Base-by-base conservation (phyloP, 2,113 vertebrate genomes). In the Micronycteris hirsuta region DNA sequence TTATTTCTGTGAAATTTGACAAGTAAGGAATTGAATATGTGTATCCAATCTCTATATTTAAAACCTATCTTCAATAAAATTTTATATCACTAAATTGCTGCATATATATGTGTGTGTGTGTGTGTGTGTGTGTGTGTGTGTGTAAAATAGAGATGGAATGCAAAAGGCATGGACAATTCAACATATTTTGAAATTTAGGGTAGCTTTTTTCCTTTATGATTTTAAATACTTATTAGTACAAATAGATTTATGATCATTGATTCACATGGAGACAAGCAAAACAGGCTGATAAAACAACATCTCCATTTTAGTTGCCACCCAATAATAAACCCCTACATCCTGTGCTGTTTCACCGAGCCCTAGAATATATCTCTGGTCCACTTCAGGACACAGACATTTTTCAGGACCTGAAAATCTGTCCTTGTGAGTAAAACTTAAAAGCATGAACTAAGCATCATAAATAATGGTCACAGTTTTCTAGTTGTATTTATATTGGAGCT, bases 1-100 rank as follows among this genome's bases (percentile, higher is more conserved):
- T 88, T 89, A 83, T 71, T 78, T 80, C 5, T 81, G 52, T 74
- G 67, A 17, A 52, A 81, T 36, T 83, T 49, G 36, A 87, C 63
- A 47, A 82, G 33, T 26, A 54, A 68, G 22, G 49, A 77, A 17
- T 68, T 33, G 3, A 81, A 81, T 86, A 10, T 82, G 41, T 84
- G 12, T 33, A 83, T 89, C 1, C 11, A 86, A 92, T 68, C n/a
- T 68, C 56, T 38, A 33, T 49, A 36, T 74, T 95, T 89, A 76
- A 86, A 93, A 82, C 4, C n/a, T 68, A 80, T 41, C 28, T 77
- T 76, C 31, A 77, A n/a, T 86, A 90, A 95, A 81, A 89, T 89
- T 73, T 95, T 82, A 68, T 68, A 71, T 56, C 36, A n/a, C 71
- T 77, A 63, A 86, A 93, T 90, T 1, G 3, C 68, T 63, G 11